Evolutionary conservation across 2,888 invertebrate species (phyloP).

Genomic region (Pediacus dermestoides): DNA sequence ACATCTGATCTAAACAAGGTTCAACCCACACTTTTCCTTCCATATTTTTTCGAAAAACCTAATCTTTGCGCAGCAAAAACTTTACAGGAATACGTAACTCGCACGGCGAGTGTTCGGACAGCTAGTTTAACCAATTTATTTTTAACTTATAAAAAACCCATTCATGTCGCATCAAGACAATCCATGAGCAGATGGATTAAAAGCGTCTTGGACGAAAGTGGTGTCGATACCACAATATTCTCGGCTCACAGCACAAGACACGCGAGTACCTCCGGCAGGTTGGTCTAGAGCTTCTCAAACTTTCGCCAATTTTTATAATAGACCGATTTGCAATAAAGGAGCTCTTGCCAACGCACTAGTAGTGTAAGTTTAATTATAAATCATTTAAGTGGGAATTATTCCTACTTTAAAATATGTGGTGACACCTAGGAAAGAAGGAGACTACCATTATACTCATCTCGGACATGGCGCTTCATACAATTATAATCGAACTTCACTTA

Average conservation of each 20-base stretch:
- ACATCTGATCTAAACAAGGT: too few species aligned
- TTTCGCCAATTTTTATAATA: conserved; percentile 8
- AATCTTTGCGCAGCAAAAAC: conserved; percentile 6
- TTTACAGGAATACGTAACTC: conserved; percentile 5
- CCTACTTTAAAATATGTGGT: too few species aligned
- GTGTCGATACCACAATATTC: conserved; percentile 8
- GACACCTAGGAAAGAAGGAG: too few species aligned
- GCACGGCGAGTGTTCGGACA: conserved; percentile 1
- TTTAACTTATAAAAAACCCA: conserved; percentile 8
- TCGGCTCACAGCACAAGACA: conserved; percentile 8
- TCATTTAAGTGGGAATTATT: too few species aligned
- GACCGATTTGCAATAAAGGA: conserved; percentile 3
- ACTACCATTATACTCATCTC: too few species aligned
- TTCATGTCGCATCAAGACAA: conserved; percentile 3
- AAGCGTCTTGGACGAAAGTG: background rate
- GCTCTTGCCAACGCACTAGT: conserved; percentile 5
- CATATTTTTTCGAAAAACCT: conserved; percentile 4
- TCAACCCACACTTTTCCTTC: conserved; percentile 9
- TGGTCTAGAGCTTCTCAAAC: conserved; percentile 4
- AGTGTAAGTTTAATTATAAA: background rate
- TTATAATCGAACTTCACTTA: too few species aligned
- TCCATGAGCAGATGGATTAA: conserved; percentile 12
- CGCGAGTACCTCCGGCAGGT: conserved; percentile 4
- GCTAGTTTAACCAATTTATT: conserved; percentile 4
- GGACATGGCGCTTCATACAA: too few species aligned